phyloP scores from a whole-genome alignment of 2,888 invertebrate genomes.

The Sphaerophoria taeniata region DNA sequence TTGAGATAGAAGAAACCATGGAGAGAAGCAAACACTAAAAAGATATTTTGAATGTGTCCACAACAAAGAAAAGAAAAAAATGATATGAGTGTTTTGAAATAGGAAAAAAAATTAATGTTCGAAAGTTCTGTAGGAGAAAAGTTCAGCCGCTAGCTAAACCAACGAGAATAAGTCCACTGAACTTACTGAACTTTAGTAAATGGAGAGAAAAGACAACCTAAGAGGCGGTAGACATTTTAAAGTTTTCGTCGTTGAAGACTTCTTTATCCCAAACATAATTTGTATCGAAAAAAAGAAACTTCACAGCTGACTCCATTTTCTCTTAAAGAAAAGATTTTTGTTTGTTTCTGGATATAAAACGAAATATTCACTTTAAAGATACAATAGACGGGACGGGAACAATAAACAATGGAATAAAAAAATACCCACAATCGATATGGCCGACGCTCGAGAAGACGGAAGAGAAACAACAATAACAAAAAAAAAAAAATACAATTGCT shows the following conservation, averaged over 20 bases:
- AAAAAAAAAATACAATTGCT: constrained; percentile 17
- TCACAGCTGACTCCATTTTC: constrained; percentile 68
- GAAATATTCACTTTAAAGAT: constrained; percentile 30
- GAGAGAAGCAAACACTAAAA: constrained; percentile 28
- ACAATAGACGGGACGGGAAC: constrained; percentile 29
- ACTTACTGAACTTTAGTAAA: constrained; percentile 30
- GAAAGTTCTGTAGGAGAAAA: background rate
- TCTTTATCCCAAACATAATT: background rate
- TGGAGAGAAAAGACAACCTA: constrained; percentile 17
- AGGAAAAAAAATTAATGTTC: constrained; percentile 1
- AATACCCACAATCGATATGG: constrained; percentile 36
- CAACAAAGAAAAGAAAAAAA: constrained; percentile 40
- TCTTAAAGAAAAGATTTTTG: constrained; percentile 24
- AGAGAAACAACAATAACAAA: constrained; percentile 9
- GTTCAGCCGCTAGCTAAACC: background rate
- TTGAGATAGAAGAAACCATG: constrained; percentile 41
- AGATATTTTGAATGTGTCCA: constrained; percentile 47
- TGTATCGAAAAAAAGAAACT: background rate
- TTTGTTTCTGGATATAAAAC: background rate
- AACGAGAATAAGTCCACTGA: constrained; percentile 40
- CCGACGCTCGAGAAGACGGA: no score
- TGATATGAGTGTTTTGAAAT: constrained; percentile 56
- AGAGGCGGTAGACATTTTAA: background rate
- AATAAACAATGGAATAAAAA: constrained; percentile 17
- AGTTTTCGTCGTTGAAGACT: background rate